Evolutionary conservation across 2,888 invertebrate species (phyloP), one percentile per base, ranked within the genome.

Genomic region (Keiferia lycopersicella): DNA sequence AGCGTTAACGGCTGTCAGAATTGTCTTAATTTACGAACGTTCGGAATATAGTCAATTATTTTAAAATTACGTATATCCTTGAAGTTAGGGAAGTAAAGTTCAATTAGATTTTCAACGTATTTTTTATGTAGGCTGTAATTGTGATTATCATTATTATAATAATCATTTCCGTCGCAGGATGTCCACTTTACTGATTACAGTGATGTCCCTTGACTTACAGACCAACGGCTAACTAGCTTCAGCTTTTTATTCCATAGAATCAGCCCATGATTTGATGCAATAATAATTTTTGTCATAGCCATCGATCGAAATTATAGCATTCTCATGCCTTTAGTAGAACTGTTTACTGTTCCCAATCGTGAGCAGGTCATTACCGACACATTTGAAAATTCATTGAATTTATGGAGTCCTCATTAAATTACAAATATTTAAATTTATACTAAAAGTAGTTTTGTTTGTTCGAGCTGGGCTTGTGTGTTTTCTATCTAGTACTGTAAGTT

Each of bases 351-450:
- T 59, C 22, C 0, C 22, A 41, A 56, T 56, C n/a, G 34, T 16
- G 26, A 45, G 22, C 16, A 59, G 45, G 59, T 22, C 14, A 14
- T 20, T 26, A 59, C 41, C 39, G 20, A 59, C 59, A 59, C 56
- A 56, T 56, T 16, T 26, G n/a, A 4, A 16, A n/a, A 56, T 56
- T 56, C 56, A 56, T 26, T 56, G 30, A 30, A 56, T 30, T 30
- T 14, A 4, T 12, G n/a, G n/a, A n/a, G n/a, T n/a, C n/a, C n/a
- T n/a, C n/a, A n/a, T n/a, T n/a, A n/a, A n/a, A n/a, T n/a, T n/a
- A n/a, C n/a, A n/a, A n/a, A n/a, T n/a, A n/a, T n/a, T n/a, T n/a
- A n/a, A n/a, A n/a, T n/a, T n/a, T n/a, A n/a, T n/a, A n/a, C n/a
- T n/a, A n/a, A n/a, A n/a, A n/a, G n/a, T n/a, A n/a, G n/a, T n/a